Base-by-base conservation (phyloP, 2,888 invertebrate genomes). In the Macrosoma leucophasiata region DNA sequence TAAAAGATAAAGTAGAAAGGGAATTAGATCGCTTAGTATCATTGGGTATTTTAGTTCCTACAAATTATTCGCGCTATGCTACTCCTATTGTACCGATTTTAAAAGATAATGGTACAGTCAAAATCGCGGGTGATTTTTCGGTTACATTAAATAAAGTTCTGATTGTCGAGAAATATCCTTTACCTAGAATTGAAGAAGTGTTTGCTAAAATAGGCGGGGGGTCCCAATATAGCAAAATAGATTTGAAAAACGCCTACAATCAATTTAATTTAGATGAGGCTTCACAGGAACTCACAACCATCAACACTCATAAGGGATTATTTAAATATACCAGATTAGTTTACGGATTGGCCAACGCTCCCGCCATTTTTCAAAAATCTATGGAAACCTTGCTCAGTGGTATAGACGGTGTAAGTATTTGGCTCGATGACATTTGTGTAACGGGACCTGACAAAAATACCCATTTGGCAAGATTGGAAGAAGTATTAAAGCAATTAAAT, bases 291-390 rank as follows among this genome's bases (percentile, higher is more conserved):
- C 38, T 48, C 0, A 44, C 47, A 1, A 47, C 47, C 1, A 46
- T 51, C 1, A 47, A 41, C 28, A 48, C 51, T 2, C 29, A 24
- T 2, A 39, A 36, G 6, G 51, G 49, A 0, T 14, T 52, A 7
- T 51, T 43, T 31, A 40, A 32, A 24, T 51, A 46, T 30, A 43
- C 46, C 0, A 37, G 49, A 7, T 22, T 49, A n/a, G 48, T 52
- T 5, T 48, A 47, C 13, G 47, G 46, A 0, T 25, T 51, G 3
- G 37, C 48, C 0, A 47, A 43, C 15, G 46, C 41, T 2, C 52
- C 47, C 0, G 45, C 44, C 1, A 46, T 49, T 17, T 52, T 45
- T 20, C 49, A 49, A 29, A 30, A 38, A 6, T 20, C 50, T 1
- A 44, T 48, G 43, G 50, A 51, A 24, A 33, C 39, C 1, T 18